Evolutionary conservation across 2,113 vertebrate species (phyloP).

Genomic region (Odocoileus hemionus): DNA sequence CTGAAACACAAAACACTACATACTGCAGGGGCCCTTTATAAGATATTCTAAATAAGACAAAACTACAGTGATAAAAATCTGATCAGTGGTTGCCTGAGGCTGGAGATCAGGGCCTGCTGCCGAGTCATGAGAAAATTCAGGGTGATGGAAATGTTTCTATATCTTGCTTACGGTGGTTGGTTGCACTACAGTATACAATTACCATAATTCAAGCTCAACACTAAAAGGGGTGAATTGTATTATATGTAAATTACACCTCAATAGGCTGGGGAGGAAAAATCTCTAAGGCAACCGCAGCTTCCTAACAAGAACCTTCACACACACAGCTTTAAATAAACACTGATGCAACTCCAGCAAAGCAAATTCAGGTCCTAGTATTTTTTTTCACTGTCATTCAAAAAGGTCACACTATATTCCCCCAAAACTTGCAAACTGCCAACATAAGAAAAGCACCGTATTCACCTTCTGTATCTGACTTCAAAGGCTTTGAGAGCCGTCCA

Average conservation of each 20-base stretch:
- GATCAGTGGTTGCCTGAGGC: background rate
- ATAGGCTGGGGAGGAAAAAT: background rate
- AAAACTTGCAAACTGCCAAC: background rate
- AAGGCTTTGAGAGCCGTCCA: conserved; percentile 94
- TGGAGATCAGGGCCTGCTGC: background rate
- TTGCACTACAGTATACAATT: background rate
- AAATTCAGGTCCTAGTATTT: background rate
- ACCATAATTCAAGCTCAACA: background rate
- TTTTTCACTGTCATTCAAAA: background rate
- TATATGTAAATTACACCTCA: background rate
- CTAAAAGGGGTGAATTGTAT: background rate
- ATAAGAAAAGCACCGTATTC: background rate
- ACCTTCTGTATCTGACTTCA: conserved; percentile 72
- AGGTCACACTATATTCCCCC: background rate
- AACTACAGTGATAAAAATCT: background rate
- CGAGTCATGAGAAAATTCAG: background rate
- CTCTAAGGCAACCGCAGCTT: background rate
- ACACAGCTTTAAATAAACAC: background rate
- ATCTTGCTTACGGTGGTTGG: background rate
- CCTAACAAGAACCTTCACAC: background rate
- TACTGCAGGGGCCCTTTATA: background rate
- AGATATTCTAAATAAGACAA: background rate
- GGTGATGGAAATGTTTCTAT: background rate
- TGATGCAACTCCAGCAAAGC: background rate
- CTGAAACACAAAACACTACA: background rate